Conservation (phyloP, 2,797 vertebrate species). For the Spinibarbus caldwelli region DNA sequence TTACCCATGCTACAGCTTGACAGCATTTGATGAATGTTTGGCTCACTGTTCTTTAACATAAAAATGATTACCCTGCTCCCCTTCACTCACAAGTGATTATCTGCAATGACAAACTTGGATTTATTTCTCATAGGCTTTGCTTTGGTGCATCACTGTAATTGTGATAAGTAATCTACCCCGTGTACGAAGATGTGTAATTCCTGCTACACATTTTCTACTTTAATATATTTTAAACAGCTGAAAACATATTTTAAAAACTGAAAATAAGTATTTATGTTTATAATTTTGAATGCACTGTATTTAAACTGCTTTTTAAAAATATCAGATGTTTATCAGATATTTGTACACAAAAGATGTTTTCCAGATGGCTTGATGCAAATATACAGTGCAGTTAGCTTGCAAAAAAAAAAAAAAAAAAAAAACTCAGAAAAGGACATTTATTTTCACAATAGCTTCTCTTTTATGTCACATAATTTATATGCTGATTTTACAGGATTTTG, state of each 20-base stretch:
- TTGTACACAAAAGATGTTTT: neutral
- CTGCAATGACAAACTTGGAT: conserved; percentile 66
- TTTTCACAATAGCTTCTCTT: too few relatives aligned
- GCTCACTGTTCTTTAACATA: conserved; percentile 64
- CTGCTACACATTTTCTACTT: neutral
- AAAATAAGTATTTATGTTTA: neutral
- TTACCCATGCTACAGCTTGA: conserved; percentile 62
- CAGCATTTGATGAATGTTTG: conserved; percentile 71
- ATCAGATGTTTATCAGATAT: neutral
- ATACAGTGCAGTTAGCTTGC: neutral
- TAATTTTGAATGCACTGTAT: neutral
- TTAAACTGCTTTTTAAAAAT: too few relatives aligned
- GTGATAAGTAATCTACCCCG: neutral
- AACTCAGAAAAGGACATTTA: too few relatives aligned
- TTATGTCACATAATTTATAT: neutral
- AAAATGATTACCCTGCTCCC: conserved; percentile 64
- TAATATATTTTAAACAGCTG: too few relatives aligned
- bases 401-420: neutral
- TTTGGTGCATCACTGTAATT: conserved; percentile 31
- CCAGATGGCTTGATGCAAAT: neutral
- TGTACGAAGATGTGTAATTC: neutral
- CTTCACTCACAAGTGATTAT: conserved; percentile 64
- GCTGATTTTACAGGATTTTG: neutral
- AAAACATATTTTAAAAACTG: too few relatives aligned
- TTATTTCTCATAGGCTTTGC: conserved; percentile 56